A percentile compares a stretch with the other conserved stretches of the same genome.
phyloP scores from a whole-genome alignment of 2,113 vertebrate species.

The Neogale vison region DNA sequence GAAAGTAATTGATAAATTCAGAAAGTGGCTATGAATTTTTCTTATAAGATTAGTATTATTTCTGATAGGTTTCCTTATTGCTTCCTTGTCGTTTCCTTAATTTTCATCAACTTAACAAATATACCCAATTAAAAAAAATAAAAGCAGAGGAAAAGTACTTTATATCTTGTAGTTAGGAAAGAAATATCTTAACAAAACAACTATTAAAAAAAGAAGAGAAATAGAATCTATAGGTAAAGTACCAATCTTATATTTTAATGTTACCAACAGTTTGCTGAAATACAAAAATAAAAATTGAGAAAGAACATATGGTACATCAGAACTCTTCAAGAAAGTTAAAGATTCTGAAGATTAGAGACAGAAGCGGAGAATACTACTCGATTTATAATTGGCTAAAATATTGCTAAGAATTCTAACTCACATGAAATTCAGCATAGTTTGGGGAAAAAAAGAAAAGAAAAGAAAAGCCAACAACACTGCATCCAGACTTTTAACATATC shows the following conservation, averaged over 20 bases:
- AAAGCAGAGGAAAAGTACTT: background rate
- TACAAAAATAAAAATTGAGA: background rate
- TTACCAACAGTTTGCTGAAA: background rate
- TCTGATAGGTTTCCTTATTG: background rate
- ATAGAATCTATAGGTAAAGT: background rate
- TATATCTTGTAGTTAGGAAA: background rate
- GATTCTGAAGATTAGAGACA: background rate
- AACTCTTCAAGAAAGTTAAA: constrained; percentile 40
- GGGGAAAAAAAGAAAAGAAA: background rate
- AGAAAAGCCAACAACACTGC: background rate
- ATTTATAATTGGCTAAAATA: constrained; percentile 44
- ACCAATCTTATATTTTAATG: background rate
- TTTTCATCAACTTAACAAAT: background rate
- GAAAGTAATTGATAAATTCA: background rate
- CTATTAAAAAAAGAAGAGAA: background rate
- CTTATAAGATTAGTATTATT: background rate
- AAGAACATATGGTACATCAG: constrained; percentile 11
- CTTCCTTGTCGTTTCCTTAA: background rate
- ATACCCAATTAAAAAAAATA: background rate
- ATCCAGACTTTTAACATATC: background rate
- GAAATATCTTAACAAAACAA: background rate
- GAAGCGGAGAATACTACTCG: background rate
- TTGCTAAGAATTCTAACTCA: constrained; percentile 7
- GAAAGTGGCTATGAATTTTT: background rate
- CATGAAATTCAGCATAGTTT: background rate